These are phyloP conservation scores for Diadophis punctatus DNA, from an alignment of 2,113 vertebrate species.

Conservation along the genomic window DNA sequence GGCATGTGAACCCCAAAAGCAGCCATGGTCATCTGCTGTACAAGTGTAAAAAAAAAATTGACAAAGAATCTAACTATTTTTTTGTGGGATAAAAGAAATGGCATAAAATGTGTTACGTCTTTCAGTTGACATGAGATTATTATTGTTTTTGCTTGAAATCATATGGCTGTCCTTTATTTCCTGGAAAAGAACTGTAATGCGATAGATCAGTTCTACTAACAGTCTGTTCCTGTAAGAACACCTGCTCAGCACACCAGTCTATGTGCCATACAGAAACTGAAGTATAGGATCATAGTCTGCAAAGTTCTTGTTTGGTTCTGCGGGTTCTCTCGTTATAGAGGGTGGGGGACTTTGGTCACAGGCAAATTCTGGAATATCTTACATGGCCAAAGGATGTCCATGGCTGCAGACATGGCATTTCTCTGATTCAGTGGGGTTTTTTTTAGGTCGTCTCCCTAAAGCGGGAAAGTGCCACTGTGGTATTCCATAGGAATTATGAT, in stretches of 20 bases:
- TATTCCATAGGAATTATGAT: background rate
- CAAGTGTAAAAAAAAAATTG: background rate
- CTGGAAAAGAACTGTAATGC: background rate
- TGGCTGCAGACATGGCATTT: background rate
- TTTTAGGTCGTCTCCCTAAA: background rate
- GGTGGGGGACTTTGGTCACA: background rate
- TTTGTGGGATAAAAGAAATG: background rate
- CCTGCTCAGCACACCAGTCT: background rate
- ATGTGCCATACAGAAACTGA: background rate
- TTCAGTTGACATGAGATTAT: background rate
- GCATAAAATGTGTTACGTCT: background rate
- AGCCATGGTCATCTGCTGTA: background rate
- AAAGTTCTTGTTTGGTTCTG: background rate
- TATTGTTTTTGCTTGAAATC: background rate
- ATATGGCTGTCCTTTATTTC: background rate
- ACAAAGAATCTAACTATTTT: background rate
- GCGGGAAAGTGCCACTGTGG: background rate
- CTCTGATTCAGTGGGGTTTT: background rate
- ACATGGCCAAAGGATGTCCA: background rate
- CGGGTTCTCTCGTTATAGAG: background rate
- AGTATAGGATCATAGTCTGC: background rate
- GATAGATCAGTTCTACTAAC: fast-evolving
- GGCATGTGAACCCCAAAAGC: too few relatives aligned
- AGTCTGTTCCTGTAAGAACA: background rate
- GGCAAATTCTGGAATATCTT: background rate